A percentile compares a stretch with the other conserved stretches of the same genome.
Conservation (phyloP, 30 jellyfish, hydroid and myxozoan species). For the Cassiopea andromeda region DNA sequence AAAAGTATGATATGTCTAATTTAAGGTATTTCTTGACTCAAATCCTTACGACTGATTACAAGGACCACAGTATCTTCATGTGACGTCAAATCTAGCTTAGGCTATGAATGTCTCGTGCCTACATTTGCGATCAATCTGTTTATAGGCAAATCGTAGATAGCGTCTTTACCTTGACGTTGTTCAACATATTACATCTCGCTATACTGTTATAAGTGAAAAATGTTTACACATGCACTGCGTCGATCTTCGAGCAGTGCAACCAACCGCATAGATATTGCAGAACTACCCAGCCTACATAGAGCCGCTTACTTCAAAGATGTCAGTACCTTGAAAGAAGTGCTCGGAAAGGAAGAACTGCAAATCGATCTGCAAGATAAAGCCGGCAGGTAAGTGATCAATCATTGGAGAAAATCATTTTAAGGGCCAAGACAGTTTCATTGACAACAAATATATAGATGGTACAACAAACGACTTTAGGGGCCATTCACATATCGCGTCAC, state of each 20-base stretch:
- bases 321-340: neutral
- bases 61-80: neutral
- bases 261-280: neutral
- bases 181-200: neutral
- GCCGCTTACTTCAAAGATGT: neutral
- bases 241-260: constrained; percentile 10
- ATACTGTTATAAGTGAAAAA: neutral
- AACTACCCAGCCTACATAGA: constrained; percentile 29
- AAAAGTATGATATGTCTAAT: too few species aligned
- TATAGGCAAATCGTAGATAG: neutral
- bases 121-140: neutral
- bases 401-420: neutral
- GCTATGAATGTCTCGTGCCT: neutral
- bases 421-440: neutral
- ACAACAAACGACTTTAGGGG: too few species aligned
- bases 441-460: too few species aligned
- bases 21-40: neutral
- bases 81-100: neutral
- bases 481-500: too few species aligned
- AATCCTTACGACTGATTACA: neutral
- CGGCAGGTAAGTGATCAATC: constrained; percentile 26
- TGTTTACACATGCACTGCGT: constrained; percentile 4
- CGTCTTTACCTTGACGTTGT: neutral
- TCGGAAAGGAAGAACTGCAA: constrained; percentile 5
- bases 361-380: constrained; percentile 9